Evolutionary conservation across 1,140 invertebrate species (phyloP), one percentile per base, ranked within the genome.

Genomic region (Schlechtendalia chinensis): DNA sequence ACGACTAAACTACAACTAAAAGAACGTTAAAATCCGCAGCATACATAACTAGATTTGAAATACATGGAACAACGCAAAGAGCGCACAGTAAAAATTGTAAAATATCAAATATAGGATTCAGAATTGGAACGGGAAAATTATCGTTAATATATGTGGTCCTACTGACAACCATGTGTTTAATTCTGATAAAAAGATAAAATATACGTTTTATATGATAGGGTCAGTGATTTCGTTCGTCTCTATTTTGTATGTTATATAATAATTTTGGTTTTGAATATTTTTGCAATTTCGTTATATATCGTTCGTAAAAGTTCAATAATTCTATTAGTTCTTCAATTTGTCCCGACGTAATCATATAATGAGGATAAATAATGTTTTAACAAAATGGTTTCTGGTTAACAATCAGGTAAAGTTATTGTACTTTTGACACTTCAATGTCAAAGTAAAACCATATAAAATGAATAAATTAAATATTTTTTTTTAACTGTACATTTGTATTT

Each of bases 341-440:
- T 50, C 14, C 24, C 0, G 47, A 69, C 19, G 8, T 72, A 8
- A 39, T 8, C 53, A 72, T n/a, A 75, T 58, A 75, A 75, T 75
- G 72, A 75, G n/a, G 11, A 24, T 39, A 58, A 75, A 45, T 22
- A 59, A 59, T 58, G 72, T 45, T 45, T 45, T 75, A 45, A 75
- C 12, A 0, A 75, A 56, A 75, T 75, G 54, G 8, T 50, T 27
- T 59, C 14, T 45, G 54, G 1, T 75, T 58, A 75, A 54, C n/a
- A 39, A 59, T 75, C 72, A 75, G 72, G 72, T 75, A 59, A 24
- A 39, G 0, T 58, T 32, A 22, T 58, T 32, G 32, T 58, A 16
- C 16, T 75, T 58, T 72, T 29, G 17, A 53, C 53, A 29, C 4
- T 54, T 54, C 47, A 72, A 72, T 54, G 50, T 72, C 69, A 54